Base-by-base conservation (phyloP, 1,140 invertebrate genomes). In the Trichoplusia ni region DNA sequence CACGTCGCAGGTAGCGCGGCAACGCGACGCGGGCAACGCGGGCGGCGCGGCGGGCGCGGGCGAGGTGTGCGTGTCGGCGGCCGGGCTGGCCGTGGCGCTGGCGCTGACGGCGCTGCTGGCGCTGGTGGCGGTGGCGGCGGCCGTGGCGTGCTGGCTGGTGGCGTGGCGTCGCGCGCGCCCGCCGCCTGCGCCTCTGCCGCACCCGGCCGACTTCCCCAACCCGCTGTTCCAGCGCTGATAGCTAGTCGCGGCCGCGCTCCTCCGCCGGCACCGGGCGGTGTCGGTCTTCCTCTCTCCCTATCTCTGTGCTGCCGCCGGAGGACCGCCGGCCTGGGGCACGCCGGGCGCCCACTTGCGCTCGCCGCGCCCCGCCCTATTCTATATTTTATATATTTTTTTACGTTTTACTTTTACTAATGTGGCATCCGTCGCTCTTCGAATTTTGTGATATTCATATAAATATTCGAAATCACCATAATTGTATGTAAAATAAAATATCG, bases 201-300 rank as follows among this genome's bases (percentile, higher is more conserved):
- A 98, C 92, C 97, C 97, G 49, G 95, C 96, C 67, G 97, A 98
- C 90, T 98, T 98, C 91, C 97, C 97, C 49, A 98, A 98, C 85
- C 97, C 97, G 49, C 92, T 98, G 70, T 98, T 98, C 89, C 96
- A 97, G 77, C 97, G 96, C 75, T 95, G 93, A 75, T 95, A 90
- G 94, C 92, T 97, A 97, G 93, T 93, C 94, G 82, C 69, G 84
- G 81, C 90, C 91, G 91, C 77, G 91, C 91, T 85, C 88, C 86
- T 87, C 84, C 86, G 84, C 91, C 91, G 87, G 85, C 87, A 81
- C 87, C 80, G 81, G 81, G 80, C 81, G 87, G 87, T 90, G 87
- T 82, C 82, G 87, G 87, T 87, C 81, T 82, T 90, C 71, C 69
- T 69, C 73, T 77, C 70, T 81, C 63, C 76, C 64, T 75, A 75